Base-by-base conservation (phyloP, 2,797 vertebrate species). In the Thaleichthys pacificus region DNA sequence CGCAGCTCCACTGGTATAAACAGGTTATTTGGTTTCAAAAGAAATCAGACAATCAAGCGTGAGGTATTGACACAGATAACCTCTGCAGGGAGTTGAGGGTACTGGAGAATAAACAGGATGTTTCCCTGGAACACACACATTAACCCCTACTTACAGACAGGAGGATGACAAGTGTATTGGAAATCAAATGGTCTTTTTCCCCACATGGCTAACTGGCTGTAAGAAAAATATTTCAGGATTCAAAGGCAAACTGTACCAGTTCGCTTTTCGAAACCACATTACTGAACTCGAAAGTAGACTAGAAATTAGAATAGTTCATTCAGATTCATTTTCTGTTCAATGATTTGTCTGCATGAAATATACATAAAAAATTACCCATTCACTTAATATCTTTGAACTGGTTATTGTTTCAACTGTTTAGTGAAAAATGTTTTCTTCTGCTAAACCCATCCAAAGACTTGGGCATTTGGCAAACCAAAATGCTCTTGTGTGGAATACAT, bases 1-100 rank as follows among this genome's bases (percentile, higher is more conserved):
- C 24, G 38, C 21, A 21, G 69, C n/a, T 77, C 66, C 26, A 17
- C 77, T 60, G 74, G 71, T 56, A 76, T 70, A 66, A 66, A 69
- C 69, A 26, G 68, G 65, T 72, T 79, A 21, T 83, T 81, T 76
- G 68, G 66, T 76, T 78, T 77, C 76, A 76, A 73, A 77, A 62
- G 69, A 79, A 66, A 78, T 78, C 71, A 77, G 73, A 68, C 70
- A 73, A 71, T 81, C 3, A 67, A 38, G 66, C 47, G 49, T 78
- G 74, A 76, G 57, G 66, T 80, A 81, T 75, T 82, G 80, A 79
- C 79, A 83, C 38, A 70, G 70, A 71, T 76, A 64, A 72, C 63
- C 72, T 82, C 81, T 77, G 71, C 61, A 30, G 76, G 75, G 75
- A 77, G 66, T 71, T 49, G 61, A 32, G 56, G 68, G 38, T 26